These are phyloP conservation scores for Hymenopus coronatus DNA, from an alignment of 2,888 invertebrate species.

Conservation along the genomic window DNA sequence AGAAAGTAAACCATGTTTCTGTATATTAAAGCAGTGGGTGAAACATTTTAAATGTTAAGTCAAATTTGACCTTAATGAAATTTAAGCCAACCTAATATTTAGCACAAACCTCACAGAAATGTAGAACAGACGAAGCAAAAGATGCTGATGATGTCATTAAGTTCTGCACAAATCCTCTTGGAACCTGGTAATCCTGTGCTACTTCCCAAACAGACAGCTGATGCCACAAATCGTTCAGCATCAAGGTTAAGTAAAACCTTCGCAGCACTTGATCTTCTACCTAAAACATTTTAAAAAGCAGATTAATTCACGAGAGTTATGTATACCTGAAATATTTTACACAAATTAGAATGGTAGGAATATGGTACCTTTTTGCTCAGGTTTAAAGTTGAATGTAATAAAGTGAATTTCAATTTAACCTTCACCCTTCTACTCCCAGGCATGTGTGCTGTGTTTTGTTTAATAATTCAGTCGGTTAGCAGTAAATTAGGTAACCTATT, in stretches of 20 bases:
- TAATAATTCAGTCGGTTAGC: no score
- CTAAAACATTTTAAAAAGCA: constrained; percentile 46
- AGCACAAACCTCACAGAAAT: constrained; percentile 66
- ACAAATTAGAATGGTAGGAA: background rate
- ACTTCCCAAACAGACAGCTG: constrained; percentile 63
- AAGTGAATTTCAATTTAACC: background rate
- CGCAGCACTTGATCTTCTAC: constrained; percentile 61
- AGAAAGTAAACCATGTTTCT: no score
- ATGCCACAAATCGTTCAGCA: constrained; percentile 76
- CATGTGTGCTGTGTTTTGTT: no score
- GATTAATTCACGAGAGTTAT: background rate
- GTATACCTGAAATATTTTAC: no score
- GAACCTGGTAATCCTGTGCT: constrained; percentile 67
- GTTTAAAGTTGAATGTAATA: background rate
- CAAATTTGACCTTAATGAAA: no score
- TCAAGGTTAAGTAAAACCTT: constrained; percentile 82
- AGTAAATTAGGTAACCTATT: no score
- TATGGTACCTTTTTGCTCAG: background rate
- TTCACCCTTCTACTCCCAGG: no score
- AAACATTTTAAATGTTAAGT: no score
- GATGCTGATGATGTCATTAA: constrained; percentile 68
- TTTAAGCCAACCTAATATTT: no score
- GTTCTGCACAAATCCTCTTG: constrained; percentile 78
- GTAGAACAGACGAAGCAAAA: constrained; percentile 71
- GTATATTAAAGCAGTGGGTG: no score